Percentiles rank a stretch among this genome's conserved stretches.
Conservation (phyloP, 2,113 vertebrate species). For the Macaca fascicularis region T2T-MFA8v1.1 NC_088392.1:44474001-44474500, state of each 20-base stretch:
- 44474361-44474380: constrained; percentile 51
- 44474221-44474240: constrained; percentile 69
- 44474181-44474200: constrained; percentile 70
- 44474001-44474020: constrained; percentile 39
- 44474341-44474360: constrained; percentile 52
- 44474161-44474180: constrained; percentile 62
- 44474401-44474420: background rate
- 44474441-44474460: background rate
- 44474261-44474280: constrained; percentile 76
- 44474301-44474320: constrained; percentile 26
- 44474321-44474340: constrained; percentile 67
- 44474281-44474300: constrained; percentile 72
- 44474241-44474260: constrained; percentile 73
- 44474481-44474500: background rate
- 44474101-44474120: constrained; percentile 65
- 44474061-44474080: constrained; percentile 25
- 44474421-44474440: background rate
- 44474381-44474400: constrained; percentile 37
- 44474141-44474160: constrained; percentile 67
- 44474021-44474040: background rate
- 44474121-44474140: constrained; percentile 61
- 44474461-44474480: background rate
- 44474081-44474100: constrained; percentile 70
- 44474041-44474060: constrained; percentile 25
- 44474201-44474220: constrained; percentile 66